Conservation (phyloP, 2,888 invertebrate genomes). For the Drosophila quasianomalipes region DNA sequence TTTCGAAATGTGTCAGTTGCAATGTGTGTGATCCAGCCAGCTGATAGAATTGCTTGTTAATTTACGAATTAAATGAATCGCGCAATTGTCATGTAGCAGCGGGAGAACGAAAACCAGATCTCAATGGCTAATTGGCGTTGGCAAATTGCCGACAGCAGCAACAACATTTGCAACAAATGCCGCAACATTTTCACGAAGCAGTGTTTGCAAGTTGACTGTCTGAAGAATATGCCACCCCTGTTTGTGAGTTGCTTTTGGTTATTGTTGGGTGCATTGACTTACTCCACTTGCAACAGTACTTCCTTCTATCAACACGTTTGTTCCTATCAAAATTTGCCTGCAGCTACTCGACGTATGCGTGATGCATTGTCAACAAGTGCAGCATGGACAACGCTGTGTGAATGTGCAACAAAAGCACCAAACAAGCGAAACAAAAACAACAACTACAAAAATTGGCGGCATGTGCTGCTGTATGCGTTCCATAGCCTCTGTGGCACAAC, state of each 20-base stretch:
- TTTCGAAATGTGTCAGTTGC: slow-evolving; percentile 11
- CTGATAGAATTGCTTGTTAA: slow-evolving; percentile 47
- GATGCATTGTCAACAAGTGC: slow-evolving; percentile 67
- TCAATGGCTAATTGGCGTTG: slow-evolving; percentile 45
- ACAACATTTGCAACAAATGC: slow-evolving; percentile 9
- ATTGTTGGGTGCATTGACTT: slow-evolving; percentile 67
- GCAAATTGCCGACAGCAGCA: slow-evolving; percentile 41
- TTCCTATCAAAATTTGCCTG: slow-evolving; percentile 30
- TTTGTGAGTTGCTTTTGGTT: slow-evolving; percentile 54
- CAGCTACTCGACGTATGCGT: slow-evolving; percentile 45
- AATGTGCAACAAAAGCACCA: slow-evolving; percentile 9
- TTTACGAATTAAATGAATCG: slow-evolving; percentile 49
- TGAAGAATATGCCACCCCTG: slow-evolving; percentile 15
- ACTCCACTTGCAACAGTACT: slow-evolving; percentile 25
- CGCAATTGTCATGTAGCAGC: slow-evolving; percentile 34
- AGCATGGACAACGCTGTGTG: slow-evolving; percentile 28
- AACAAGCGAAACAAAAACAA: slow-evolving; percentile 7
- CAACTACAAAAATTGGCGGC: neutral
- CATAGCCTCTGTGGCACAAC: slow-evolving; percentile 18
- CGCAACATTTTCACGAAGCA: slow-evolving; percentile 9
- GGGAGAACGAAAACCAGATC: slow-evolving; percentile 9
- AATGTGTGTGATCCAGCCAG: slow-evolving; percentile 31
- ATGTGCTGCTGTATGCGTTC: neutral
- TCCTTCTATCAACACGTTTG: slow-evolving; percentile 33
- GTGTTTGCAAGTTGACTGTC: slow-evolving; percentile 13